These are phyloP conservation scores for Hafferia zeledoni DNA, from an alignment of 2,797 vertebrate species.

Conservation along the genomic window DNA sequence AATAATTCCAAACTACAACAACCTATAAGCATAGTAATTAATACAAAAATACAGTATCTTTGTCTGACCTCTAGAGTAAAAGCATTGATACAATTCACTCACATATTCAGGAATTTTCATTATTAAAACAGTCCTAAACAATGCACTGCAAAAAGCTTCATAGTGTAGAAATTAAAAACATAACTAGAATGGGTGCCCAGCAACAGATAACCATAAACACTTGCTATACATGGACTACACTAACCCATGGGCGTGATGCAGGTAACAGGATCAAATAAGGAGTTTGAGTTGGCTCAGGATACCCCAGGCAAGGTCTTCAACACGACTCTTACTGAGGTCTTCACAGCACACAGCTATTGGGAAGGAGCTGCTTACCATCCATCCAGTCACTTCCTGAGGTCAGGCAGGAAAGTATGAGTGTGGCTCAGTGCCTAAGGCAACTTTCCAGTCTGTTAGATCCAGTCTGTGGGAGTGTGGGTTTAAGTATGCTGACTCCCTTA, in stretches of 20 bases:
- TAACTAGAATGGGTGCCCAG: not conserved
- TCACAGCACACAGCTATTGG: not conserved
- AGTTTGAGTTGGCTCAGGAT: not conserved
- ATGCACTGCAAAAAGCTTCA: not conserved
- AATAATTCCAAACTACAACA: no score
- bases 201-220: accelerated
- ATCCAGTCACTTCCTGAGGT: not conserved
- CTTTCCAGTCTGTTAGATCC: not conserved
- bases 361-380: not conserved
- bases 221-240: accelerated
- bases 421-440: not conserved
- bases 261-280: not conserved
- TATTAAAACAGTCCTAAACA: not conserved
- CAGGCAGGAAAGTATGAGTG: not conserved
- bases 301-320: not conserved
- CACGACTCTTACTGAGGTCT: not conserved
- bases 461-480: not conserved
- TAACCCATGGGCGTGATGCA: not conserved
- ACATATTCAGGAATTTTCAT: not conserved
- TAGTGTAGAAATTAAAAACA: not conserved
- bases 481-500: not conserved
- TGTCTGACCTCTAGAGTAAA: not conserved
- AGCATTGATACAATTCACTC: not conserved
- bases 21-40: not conserved
- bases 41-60: not conserved